A percentile compares a stretch with the other conserved stretches of the same genome.
Conservation (phyloP, 2,113 vertebrate species). For the Cyprinus carpio region DNA sequence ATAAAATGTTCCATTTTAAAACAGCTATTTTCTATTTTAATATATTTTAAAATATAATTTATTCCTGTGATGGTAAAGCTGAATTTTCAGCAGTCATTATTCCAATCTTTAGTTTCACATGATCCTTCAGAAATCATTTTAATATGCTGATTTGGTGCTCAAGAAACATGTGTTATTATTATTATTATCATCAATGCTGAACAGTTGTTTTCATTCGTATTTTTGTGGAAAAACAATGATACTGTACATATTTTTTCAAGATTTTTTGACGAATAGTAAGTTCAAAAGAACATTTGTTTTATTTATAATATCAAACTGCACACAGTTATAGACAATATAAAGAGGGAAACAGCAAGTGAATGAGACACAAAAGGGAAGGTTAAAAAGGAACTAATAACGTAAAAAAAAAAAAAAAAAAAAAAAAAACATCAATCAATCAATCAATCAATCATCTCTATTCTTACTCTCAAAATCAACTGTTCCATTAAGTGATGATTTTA, state of each 20-base stretch:
- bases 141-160: background rate
- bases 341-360: too few relatives aligned
- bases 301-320: too few relatives aligned
- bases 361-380: too few relatives aligned
- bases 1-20: too few relatives aligned
- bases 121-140: background rate
- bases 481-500: constrained; percentile 23
- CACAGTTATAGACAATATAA: too few relatives aligned
- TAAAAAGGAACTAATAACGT: too few relatives aligned
- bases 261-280: background rate
- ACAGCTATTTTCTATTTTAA: too few relatives aligned
- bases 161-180: background rate
- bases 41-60: too few relatives aligned
- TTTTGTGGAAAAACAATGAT: background rate
- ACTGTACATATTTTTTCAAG: background rate
- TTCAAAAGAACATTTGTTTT: background rate
- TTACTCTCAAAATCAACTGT: constrained; percentile 14
- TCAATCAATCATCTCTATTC: too few relatives aligned
- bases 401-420: too few relatives aligned
- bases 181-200: background rate
- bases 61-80: too few relatives aligned
- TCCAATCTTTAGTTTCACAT: background rate
- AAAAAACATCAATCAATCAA: too few relatives aligned
- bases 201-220: background rate
- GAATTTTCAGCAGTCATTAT: background rate